Conservation (phyloP, 2,888 invertebrate genomes). For the Caenorhabditis drosophilae region DNA sequence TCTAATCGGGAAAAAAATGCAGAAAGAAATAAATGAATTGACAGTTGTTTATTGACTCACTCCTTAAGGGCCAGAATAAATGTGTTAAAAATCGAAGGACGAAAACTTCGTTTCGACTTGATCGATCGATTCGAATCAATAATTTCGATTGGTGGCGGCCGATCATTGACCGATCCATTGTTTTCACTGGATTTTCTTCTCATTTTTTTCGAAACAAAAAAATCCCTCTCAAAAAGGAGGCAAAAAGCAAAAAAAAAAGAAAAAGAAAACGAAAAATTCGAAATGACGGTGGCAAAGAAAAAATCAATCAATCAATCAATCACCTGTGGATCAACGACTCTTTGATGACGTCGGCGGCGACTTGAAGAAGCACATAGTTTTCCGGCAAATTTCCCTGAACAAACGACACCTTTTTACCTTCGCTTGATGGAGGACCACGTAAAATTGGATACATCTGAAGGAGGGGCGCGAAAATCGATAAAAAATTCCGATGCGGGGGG, state of each 20-base stretch:
- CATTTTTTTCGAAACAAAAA: not conserved
- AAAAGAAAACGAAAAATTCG: not conserved
- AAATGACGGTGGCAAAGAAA: too few relatives aligned
- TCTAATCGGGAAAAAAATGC: slow-evolving; percentile 1
- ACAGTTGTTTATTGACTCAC: slow-evolving; percentile 17
- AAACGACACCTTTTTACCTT: slow-evolving; percentile 26
- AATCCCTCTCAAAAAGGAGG: not conserved
- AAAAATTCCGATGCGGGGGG: too few relatives aligned
- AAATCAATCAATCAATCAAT: not conserved
- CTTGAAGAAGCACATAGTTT: slow-evolving; percentile 49
- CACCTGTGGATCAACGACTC: slow-evolving; percentile 49
- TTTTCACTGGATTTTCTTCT: not conserved
- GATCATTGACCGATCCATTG: too few relatives aligned
- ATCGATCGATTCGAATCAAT: too few relatives aligned
- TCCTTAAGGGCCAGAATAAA: slow-evolving; percentile 28
- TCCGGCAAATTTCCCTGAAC: slow-evolving; percentile 41
- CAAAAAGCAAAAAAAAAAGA: not conserved
- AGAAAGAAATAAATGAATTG: not conserved
- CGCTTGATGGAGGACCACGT: slow-evolving; percentile 22
- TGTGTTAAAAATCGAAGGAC: slow-evolving; percentile 32
- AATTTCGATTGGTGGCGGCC: too few relatives aligned
- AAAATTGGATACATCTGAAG: slow-evolving; percentile 43
- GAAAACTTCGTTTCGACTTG: too few relatives aligned
- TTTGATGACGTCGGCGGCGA: slow-evolving; percentile 51
- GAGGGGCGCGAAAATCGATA: too few relatives aligned